Evolutionary conservation across 2,797 vertebrate genomes (phyloP).

Genomic region (Schizopygopsis malacanthus): DNA sequence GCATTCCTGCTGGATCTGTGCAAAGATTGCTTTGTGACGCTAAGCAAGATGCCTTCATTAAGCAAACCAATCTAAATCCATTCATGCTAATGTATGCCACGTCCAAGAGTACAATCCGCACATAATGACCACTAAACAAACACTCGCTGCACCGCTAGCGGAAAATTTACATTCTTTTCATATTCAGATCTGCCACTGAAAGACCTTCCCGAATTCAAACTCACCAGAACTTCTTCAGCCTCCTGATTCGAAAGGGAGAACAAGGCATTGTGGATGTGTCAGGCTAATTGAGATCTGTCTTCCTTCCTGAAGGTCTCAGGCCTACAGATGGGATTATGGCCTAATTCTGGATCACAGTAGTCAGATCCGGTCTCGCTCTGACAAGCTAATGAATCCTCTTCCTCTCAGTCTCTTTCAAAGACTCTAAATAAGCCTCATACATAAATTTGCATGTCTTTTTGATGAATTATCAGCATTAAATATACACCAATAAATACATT

Average conservation of each 20-base stretch:
- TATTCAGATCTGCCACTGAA: constrained; percentile 45
- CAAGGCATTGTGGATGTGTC: constrained; percentile 70
- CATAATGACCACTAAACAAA: constrained; percentile 38
- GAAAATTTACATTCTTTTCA: constrained; percentile 21
- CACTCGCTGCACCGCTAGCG: background rate
- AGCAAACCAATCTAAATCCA: constrained; percentile 30
- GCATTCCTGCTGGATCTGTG: constrained; percentile 1
- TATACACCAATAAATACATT: too few relatives aligned
- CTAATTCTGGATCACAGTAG: constrained; percentile 22
- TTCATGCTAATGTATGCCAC: constrained; percentile 39
- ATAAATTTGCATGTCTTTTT: constrained; percentile 1
- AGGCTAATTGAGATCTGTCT: constrained; percentile 21
- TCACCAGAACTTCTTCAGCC: constrained; percentile 76
- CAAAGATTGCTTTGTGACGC: constrained; percentile 21
- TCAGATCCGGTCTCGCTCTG: constrained; percentile 13
- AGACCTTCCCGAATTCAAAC: constrained; percentile 54
- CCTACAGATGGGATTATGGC: constrained; percentile 19
- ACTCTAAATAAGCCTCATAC: background rate
- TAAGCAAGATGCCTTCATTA: constrained; percentile 29
- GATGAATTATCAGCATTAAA: background rate
- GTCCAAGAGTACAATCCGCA: constrained; percentile 14
- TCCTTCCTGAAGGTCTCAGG: constrained; percentile 18
- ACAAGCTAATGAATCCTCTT: constrained; percentile 17
- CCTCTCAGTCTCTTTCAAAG: background rate
- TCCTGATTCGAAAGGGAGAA: constrained; percentile 75